A percentile compares a stretch with the other conserved stretches of the same genome.
These are phyloP conservation scores for Corapipo altera DNA, from an alignment of 2,113 vertebrate genomes.

Conservation along the genomic window DNA sequence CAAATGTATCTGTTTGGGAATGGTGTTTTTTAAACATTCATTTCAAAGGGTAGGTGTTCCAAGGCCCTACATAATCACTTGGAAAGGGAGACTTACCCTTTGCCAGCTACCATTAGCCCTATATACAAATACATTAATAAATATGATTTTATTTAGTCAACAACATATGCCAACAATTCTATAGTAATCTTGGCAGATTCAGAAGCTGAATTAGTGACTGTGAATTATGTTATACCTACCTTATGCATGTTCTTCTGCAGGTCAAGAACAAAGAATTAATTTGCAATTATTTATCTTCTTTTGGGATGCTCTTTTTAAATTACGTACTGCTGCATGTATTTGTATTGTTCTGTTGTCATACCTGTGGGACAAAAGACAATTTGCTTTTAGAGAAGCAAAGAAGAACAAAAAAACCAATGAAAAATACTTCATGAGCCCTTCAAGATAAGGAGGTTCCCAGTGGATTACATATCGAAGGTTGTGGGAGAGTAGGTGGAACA, in stretches of 20 bases:
- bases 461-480: not conserved
- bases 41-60: not conserved
- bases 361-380: not conserved
- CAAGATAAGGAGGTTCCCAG: not conserved
- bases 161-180: not conserved
- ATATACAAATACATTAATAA: not conserved
- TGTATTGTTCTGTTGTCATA: not conserved
- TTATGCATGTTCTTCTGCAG: not conserved
- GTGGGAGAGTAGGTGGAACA: not conserved
- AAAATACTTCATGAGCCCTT: not conserved
- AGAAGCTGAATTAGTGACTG: not conserved
- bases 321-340: not conserved
- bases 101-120: not conserved
- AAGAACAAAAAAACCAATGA: not conserved
- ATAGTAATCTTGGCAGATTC: not conserved
- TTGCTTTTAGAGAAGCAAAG: not conserved
- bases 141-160: not conserved
- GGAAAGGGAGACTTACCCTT: not conserved
- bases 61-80: not conserved
- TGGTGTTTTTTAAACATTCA: not conserved
- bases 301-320: not conserved
- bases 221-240: not conserved
- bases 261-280: not conserved
- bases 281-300: not conserved
- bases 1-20: not conserved